Evolutionary conservation across 2,797 vertebrate genomes (phyloP).

Genomic region (Coccyzus lansbergi): DNA sequence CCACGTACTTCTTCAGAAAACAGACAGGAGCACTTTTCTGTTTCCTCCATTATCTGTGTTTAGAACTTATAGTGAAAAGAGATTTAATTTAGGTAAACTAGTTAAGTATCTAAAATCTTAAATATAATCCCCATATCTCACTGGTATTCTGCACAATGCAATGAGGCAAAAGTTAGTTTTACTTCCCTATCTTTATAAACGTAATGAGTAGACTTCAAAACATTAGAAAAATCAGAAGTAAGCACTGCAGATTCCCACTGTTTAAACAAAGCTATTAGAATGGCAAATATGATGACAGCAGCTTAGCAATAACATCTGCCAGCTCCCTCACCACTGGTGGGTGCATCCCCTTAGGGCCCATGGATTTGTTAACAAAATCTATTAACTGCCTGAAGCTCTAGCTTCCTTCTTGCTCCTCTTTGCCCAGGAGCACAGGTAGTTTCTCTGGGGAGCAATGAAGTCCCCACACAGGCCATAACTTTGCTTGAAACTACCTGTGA

Average conservation of each 20-base stretch:
- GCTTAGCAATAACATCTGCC: too few relatives aligned
- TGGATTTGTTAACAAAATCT: background rate
- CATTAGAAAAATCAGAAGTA: background rate
- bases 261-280: background rate
- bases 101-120: background rate
- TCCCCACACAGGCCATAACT: background rate
- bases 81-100: background rate
- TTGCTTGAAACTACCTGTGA: background rate
- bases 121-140: background rate
- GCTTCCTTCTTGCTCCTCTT: background rate
- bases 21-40: background rate
- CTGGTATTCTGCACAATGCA: background rate
- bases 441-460: background rate
- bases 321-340: too few relatives aligned
- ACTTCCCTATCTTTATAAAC: background rate
- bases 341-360: too few relatives aligned
- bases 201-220: background rate
- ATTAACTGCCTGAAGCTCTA: background rate
- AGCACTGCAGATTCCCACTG: background rate
- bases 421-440: background rate
- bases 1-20: background rate
- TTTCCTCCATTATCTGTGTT: background rate
- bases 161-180: background rate
- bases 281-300: too few relatives aligned
- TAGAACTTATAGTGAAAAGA: background rate